These are phyloP conservation scores for Nomada hirtipes DNA, from an alignment of 2,888 invertebrate genomes.

Conservation along the genomic window DNA sequence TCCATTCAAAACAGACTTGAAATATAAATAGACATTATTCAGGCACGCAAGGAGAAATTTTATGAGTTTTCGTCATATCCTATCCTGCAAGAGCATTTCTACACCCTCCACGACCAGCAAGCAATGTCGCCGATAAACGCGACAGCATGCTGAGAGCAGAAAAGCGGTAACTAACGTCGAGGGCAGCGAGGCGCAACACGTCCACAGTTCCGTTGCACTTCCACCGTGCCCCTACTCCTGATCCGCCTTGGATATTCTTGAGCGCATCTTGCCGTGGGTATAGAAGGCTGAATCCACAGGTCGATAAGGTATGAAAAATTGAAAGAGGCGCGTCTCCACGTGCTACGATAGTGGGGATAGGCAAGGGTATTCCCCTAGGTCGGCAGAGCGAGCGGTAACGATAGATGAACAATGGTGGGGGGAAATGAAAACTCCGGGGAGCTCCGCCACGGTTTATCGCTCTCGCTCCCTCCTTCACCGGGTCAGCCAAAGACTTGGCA, in stretches of 20 bases:
- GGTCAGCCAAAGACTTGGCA: constrained; percentile 76
- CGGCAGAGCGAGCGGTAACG: constrained; percentile 57
- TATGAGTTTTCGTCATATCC: background rate
- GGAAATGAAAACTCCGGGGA: constrained; percentile 37
- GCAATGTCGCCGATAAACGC: constrained; percentile 36
- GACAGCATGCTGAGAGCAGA: constrained; percentile 18
- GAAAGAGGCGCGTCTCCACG: constrained; percentile 78
- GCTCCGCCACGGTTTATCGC: constrained; percentile 45
- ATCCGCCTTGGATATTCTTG: constrained; percentile 29
- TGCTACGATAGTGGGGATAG: constrained; percentile 66
- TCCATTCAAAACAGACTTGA: too few species aligned
- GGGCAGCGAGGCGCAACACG: constrained; percentile 37
- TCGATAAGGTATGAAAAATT: constrained; percentile 82
- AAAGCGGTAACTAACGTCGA: constrained; percentile 21
- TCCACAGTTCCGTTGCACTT: constrained; percentile 10
- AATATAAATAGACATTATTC: too few species aligned
- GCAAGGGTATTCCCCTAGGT: constrained; percentile 56
- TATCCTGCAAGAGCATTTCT: background rate
- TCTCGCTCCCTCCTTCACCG: constrained; percentile 48
- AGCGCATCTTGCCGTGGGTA: constrained; percentile 13
- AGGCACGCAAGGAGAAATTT: background rate
- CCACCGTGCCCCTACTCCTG: constrained; percentile 1
- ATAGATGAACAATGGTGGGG: constrained; percentile 48
- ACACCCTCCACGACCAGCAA: background rate
- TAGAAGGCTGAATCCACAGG: constrained; percentile 79